Evolutionary conservation across 2,888 invertebrate genomes (phyloP).

Genomic region (Pachliopta kotzebuea): DNA sequence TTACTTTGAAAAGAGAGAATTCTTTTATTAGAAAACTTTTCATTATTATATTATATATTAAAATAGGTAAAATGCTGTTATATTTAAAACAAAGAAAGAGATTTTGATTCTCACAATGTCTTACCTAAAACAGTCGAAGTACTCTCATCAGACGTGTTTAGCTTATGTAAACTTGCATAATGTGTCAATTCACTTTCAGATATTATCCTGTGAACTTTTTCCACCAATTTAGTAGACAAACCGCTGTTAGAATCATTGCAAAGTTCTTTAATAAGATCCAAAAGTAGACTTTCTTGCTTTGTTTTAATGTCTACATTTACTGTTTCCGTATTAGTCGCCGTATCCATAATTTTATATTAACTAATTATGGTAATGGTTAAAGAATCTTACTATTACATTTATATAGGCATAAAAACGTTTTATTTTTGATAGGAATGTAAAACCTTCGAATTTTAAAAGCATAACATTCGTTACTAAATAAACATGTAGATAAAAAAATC

Average conservation of each 20-base stretch:
- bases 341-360: conserved; percentile 51
- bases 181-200: conserved; percentile 65
- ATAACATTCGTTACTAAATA: no score
- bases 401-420: no score
- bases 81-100: no score
- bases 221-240: conserved; percentile 52
- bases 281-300: conserved; percentile 57
- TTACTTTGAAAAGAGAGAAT: no score
- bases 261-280: conserved; percentile 63
- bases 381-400: no score
- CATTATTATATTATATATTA: no score
- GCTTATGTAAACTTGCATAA: conserved; percentile 64
- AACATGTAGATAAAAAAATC: no score
- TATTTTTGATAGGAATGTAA: no score
- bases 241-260: conserved; percentile 48
- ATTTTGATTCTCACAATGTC: neutral
- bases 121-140: conserved; percentile 66
- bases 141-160: conserved; percentile 64
- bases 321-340: conserved; percentile 51
- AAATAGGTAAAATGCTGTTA: no score
- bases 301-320: conserved; percentile 45
- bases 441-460: no score
- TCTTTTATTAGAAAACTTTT: no score
- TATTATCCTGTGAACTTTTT: conserved; percentile 65
- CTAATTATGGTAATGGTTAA: no score